Base-by-base conservation (phyloP, 2,113 vertebrate species). In the Hoplias malabaricus region DNA sequence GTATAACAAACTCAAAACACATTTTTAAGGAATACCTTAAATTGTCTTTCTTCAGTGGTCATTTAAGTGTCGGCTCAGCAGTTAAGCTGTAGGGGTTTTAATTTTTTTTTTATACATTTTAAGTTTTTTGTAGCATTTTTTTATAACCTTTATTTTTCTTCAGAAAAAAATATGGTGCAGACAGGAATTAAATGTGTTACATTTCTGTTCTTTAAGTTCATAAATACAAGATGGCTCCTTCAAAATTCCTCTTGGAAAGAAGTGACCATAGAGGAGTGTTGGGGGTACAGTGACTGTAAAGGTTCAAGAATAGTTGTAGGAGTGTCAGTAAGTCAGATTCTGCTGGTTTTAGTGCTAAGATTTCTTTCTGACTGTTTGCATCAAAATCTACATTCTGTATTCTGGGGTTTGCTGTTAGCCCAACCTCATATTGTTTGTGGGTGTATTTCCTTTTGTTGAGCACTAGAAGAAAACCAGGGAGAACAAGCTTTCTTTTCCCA, bases 221-320 rank as follows among this genome's bases (percentile, higher is more conserved):
- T 94, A 95, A 95, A 96, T 95, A 96, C 90, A 91, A 87, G 81
- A 93, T 85, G 86, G 91, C 94, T 95, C 94, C 95, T 96, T 96
- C 94, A 89, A 87, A 82, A 83, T 92, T 79, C 79, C 83, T 72
- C 53, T 81, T 27, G 57, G 5, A 29, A 23, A 8, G 70, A 25
- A 33, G 69, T 33, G 73, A 79, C 68, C 85, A 42, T 71, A 14
- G 36, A 76, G 36, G 36, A 76, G 74, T 21, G 63, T 5, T 76
- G 48, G 43, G 16, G 70, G 14, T 62, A 57, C 33, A 34, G 16
- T 16, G 12, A 46, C n/a, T 38, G n/a, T 67, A 25, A 43, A 54
- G 25, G 40, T 16, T 48, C 36, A 21, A 56, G 71, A 66, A 21
- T 53, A 42, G 75, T 25, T 48, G 46, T 21, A 71, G 61, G 46